phyloP scores from a whole-genome alignment of 2,797 vertebrate species.

The Argya squamiceps region DNA sequence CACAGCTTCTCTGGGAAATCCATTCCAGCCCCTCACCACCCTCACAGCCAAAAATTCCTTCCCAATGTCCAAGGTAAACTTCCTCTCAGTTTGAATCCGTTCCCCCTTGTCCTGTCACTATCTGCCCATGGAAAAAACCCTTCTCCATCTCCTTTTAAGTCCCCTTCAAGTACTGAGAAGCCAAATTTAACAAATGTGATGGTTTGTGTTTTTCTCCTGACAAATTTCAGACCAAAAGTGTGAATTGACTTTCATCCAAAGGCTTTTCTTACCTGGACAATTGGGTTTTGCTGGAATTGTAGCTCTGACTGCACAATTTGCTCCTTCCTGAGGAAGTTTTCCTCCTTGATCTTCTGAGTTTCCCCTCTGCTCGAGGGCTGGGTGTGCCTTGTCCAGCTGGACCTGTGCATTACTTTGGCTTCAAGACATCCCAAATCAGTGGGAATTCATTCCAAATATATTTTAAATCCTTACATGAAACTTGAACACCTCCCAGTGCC shows the following conservation, averaged over 20 bases:
- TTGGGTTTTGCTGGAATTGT: fast-evolving
- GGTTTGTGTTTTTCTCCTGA: fast-evolving
- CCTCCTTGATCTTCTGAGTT: not conserved
- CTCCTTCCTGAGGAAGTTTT: not conserved
- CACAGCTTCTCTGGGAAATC: not conserved
- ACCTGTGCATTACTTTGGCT: not conserved
- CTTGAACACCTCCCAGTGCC: not conserved
- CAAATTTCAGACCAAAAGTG: not conserved
- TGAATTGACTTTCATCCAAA: not conserved
- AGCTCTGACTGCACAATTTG: not conserved
- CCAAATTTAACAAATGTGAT: not conserved
- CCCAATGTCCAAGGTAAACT: not conserved
- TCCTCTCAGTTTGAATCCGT: not conserved
- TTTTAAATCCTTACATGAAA: not conserved
- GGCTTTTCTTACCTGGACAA: not conserved
- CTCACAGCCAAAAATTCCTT: not conserved
- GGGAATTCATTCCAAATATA: not conserved
- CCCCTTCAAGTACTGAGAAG: not conserved
- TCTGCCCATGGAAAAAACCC: not conserved
- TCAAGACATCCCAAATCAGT: not conserved
- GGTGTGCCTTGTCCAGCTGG: not conserved
- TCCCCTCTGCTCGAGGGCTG: not conserved
- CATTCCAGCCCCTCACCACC: fast-evolving
- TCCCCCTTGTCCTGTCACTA: not conserved
- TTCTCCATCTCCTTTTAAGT: not conserved